These are phyloP conservation scores for Odobenus rosmarus DNA, from an alignment of 2,113 vertebrate genomes.

Conservation along the genomic window DNA sequence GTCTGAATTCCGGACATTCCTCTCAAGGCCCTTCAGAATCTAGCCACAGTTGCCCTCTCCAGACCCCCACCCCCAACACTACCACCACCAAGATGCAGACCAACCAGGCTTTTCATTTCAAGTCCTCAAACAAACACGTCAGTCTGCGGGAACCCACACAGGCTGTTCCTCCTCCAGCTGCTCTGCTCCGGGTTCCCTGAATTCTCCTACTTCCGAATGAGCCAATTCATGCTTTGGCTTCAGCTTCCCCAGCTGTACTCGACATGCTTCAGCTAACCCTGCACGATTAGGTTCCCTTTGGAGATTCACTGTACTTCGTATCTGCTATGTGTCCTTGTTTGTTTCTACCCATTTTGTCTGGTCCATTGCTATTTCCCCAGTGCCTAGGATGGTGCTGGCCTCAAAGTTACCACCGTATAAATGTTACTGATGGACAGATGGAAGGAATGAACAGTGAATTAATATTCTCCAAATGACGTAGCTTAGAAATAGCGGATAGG, in stretches of 20 bases:
- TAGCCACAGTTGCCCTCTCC: background rate
- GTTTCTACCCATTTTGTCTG: background rate
- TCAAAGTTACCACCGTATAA: background rate
- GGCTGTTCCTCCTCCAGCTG: accelerated
- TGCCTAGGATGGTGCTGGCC: background rate
- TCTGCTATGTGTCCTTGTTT: background rate
- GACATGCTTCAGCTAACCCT: background rate
- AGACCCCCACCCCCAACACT: background rate
- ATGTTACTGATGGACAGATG: background rate
- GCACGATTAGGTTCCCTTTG: background rate
- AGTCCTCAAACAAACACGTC: background rate
- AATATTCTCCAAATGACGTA: background rate
- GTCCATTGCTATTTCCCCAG: background rate
- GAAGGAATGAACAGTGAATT: background rate
- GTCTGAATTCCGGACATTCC: background rate
- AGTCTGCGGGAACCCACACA: background rate
- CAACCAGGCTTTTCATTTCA: background rate
- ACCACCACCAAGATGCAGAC: background rate
- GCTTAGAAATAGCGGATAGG: background rate
- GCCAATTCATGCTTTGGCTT: background rate
- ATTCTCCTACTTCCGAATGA: background rate
- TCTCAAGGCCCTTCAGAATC: background rate
- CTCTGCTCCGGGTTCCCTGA: background rate
- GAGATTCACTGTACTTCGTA: background rate
- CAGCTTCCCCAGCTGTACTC: background rate